Evolutionary conservation across 2,888 invertebrate genomes (phyloP).

Genomic region (Steinernema carpocapsae): DNA sequence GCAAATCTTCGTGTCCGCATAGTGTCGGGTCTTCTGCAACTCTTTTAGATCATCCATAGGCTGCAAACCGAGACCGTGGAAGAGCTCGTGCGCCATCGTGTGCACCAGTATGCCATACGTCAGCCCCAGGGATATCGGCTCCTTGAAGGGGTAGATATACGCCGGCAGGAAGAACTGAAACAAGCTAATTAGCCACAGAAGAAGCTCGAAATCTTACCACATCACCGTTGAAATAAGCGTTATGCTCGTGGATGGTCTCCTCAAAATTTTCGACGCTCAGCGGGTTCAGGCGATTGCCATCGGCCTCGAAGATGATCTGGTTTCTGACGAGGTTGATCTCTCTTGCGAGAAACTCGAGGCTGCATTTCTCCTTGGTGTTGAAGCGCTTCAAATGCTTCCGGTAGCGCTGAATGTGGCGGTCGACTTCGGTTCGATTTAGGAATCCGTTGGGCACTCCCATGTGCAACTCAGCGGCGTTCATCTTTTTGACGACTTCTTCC

Average conservation of each 20-base stretch:
- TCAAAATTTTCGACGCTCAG: not conserved
- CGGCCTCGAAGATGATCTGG: not conserved
- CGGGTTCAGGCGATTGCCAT: not conserved
- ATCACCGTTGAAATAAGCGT: constrained; percentile 2
- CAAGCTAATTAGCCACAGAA: not conserved
- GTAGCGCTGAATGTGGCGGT: not conserved
- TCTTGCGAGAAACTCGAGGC: not conserved
- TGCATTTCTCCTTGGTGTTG: constrained; percentile 23
- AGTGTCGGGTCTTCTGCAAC: not conserved
- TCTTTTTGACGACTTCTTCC: not conserved
- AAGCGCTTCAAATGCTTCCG: constrained; percentile 32
- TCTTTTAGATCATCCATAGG: not conserved
- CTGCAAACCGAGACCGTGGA: not conserved
- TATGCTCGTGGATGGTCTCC: not conserved
- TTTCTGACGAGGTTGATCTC: constrained; percentile 10
- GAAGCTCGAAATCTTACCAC: not conserved
- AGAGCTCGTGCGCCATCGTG: not conserved
- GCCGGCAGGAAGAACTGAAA: constrained; percentile 1
- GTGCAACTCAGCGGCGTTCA: not conserved
- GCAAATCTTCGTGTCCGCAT: not conserved
- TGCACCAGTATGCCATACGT: not conserved
- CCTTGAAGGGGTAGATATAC: not conserved
- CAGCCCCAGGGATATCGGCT: not conserved
- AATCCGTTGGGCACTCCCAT: not conserved
- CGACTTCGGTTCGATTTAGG: not conserved